phyloP scores from a whole-genome alignment of 1,140 invertebrate genomes.

The Apis cerana region DNA sequence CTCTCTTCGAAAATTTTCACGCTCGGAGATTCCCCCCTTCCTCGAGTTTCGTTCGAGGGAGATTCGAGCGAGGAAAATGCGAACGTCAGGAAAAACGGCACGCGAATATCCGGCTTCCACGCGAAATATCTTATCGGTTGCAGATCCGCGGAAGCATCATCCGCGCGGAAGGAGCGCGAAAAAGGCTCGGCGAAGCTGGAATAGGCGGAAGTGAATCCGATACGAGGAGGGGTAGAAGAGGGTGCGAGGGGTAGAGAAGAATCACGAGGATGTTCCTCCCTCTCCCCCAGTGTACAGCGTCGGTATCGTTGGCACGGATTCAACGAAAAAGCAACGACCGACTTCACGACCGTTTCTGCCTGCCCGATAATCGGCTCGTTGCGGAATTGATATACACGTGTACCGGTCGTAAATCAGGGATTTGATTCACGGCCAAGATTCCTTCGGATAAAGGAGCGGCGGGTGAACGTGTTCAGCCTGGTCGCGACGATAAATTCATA shows the following conservation, averaged over 20 bases:
- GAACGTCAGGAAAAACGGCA: background rate
- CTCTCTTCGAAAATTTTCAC: too few species aligned
- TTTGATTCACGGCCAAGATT: constrained; percentile 76
- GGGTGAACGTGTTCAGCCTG: constrained; percentile 26
- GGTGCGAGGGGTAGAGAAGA: background rate
- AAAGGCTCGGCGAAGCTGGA: background rate
- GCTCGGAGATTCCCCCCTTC: too few species aligned
- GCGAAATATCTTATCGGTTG: constrained; percentile 22
- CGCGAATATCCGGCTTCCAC: background rate
- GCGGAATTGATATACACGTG: constrained; percentile 75
- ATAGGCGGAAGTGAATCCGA: constrained; percentile 14
- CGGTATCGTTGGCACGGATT: constrained; percentile 66
- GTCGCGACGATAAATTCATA: constrained; percentile 57
- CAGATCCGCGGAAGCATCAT: constrained; percentile 4
- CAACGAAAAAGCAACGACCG: constrained; percentile 69
- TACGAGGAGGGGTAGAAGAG: too few species aligned
- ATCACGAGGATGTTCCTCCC: constrained; percentile 15
- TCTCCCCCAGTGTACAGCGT: constrained; percentile 29
- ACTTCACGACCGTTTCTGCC: constrained; percentile 50
- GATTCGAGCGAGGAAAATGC: background rate
- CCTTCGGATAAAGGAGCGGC: constrained; percentile 57
- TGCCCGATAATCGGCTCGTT: constrained; percentile 75
- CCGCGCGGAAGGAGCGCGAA: constrained; percentile 12
- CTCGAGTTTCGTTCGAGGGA: too few species aligned
- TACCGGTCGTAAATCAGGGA: constrained; percentile 66